Evolutionary conservation across 2,797 vertebrate genomes (phyloP).

Genomic region (Chanos chanos): DNA sequence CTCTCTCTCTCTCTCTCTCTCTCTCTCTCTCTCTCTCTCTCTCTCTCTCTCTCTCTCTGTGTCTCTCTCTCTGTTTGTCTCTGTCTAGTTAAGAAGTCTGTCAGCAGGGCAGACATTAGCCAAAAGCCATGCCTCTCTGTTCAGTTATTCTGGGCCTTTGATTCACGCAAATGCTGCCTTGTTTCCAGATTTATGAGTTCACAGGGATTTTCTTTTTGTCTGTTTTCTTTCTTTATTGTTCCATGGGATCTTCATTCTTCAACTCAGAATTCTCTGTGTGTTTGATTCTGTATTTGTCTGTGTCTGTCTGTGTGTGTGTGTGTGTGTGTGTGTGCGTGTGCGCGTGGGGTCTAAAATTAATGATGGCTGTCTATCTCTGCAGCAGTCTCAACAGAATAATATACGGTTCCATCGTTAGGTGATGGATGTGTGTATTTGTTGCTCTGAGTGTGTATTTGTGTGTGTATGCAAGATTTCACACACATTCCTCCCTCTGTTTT

Average conservation of each 20-base stretch:
- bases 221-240: slow-evolving; percentile 10
- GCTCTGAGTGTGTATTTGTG: not conserved
- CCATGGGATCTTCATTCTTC: slow-evolving; percentile 1
- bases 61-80: too few species aligned
- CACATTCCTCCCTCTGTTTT: too few species aligned
- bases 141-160: slow-evolving; percentile 40
- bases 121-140: too few species aligned
- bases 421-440: slow-evolving; percentile 1
- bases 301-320: not conserved
- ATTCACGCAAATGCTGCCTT: slow-evolving; percentile 22
- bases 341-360: slow-evolving; percentile 4
- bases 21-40: too few species aligned
- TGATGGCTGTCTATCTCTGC: slow-evolving; percentile 15
- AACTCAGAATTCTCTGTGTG: too few species aligned
- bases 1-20: slow-evolving; percentile 37
- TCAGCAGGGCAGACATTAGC: too few species aligned
- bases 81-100: too few species aligned
- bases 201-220: not conserved
- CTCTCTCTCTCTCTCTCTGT: too few species aligned
- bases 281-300: not conserved
- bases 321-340: not conserved
- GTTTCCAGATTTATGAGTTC: too few species aligned
- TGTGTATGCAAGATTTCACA: not conserved
- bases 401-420: slow-evolving; percentile 6
- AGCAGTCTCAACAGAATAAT: not conserved